Evolutionary conservation across 2,113 vertebrate species (phyloP).

Genomic region (Urocynchramus pylzowi): DNA sequence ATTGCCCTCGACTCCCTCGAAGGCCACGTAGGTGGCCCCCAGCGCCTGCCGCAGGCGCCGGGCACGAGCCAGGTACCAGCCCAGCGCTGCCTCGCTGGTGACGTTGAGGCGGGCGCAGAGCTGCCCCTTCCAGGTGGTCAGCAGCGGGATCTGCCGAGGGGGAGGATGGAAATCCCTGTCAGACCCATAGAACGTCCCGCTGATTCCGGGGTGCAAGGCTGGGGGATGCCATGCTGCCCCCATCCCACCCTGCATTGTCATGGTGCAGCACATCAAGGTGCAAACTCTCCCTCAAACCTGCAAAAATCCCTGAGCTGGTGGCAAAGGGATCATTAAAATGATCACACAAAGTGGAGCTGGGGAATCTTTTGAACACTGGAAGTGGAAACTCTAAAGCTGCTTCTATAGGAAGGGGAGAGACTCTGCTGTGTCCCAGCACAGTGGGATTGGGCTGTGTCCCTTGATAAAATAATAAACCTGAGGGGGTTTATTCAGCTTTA

Average conservation of each 20-base stretch:
- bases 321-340: fast-evolving
- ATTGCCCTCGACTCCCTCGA: conserved; percentile 82
- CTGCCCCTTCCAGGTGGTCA: conserved; percentile 81
- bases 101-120: conserved; percentile 85
- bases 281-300: neutral
- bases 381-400: neutral
- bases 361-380: neutral
- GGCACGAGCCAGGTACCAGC: conserved; percentile 83
- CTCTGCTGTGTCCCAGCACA: fast-evolving
- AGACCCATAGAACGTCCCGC: fast-evolving
- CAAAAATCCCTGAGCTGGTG: fast-evolving
- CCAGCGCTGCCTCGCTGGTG: conserved; percentile 75
- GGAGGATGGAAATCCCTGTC: fast-evolving
- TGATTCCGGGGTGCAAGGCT: fast-evolving
- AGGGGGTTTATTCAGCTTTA: fast-evolving
- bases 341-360: neutral
- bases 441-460: fast-evolving
- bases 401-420: fast-evolving
- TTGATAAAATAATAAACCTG: neutral
- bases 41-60: conserved; percentile 69
- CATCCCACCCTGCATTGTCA: fast-evolving
- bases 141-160: conserved; percentile 73
- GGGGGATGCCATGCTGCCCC: neutral
- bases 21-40: conserved; percentile 75
- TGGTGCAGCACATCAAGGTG: fast-evolving